Percentiles rank a stretch among this genome's conserved stretches.
Conservation (phyloP, 37 sponge, comb jelly and placozoan genomes). For the Crambe crambe region DNA sequence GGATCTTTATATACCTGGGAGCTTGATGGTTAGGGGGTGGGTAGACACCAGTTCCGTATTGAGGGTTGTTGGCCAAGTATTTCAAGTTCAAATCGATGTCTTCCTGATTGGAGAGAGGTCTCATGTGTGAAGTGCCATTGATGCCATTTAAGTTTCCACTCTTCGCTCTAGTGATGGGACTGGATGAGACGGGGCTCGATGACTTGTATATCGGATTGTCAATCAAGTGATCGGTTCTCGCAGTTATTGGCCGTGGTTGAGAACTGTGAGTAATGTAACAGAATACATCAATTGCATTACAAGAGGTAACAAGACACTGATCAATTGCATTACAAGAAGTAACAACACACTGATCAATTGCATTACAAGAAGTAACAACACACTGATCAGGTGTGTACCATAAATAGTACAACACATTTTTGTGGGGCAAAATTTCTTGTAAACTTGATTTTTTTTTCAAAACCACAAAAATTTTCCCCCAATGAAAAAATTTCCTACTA, state of each 20-base stretch:
- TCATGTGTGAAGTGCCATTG: not conserved
- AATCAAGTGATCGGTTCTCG: not conserved
- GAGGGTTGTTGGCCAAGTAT: not conserved
- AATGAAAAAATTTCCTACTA: too few relatives aligned
- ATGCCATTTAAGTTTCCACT: not conserved
- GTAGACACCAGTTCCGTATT: not conserved
- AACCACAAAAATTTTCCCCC: too few relatives aligned
- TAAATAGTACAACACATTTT: too few relatives aligned
- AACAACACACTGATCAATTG: too few relatives aligned
- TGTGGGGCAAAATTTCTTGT: too few relatives aligned
- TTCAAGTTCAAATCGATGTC: not conserved
- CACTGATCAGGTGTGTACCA: too few relatives aligned
- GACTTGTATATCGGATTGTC: not conserved
- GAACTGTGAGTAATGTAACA: too few relatives aligned
- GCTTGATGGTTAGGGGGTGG: not conserved
- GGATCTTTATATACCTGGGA: not conserved
- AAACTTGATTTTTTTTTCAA: too few relatives aligned
- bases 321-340: too few relatives aligned
- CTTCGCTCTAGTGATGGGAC: not conserved
- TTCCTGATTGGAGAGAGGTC: not conserved
- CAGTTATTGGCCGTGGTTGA: not conserved
- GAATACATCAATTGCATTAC: too few relatives aligned
- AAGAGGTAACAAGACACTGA: too few relatives aligned
- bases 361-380: too few relatives aligned
- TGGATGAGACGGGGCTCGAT: not conserved